phyloP scores from a whole-genome alignment of 2,888 invertebrate species.

The Magallana nippona region DNA sequence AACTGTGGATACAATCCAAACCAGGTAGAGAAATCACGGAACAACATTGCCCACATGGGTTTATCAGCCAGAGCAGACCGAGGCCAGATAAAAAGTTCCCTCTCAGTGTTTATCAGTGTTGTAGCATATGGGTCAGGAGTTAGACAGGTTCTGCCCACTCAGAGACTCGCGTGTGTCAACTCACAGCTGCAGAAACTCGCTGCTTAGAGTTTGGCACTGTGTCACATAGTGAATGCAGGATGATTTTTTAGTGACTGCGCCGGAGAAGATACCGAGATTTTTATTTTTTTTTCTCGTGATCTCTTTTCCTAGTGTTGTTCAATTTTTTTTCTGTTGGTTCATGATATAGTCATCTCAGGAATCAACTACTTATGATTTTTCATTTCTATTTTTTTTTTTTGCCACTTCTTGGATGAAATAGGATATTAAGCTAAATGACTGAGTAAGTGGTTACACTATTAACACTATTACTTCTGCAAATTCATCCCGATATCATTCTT shows the following conservation, averaged over 20 bases:
- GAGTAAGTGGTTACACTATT: not conserved
- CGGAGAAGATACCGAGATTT: not conserved
- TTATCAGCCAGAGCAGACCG: slow-evolving; percentile 23
- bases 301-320: not conserved
- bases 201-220: not conserved
- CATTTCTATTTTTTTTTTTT: not conserved
- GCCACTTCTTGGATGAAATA: slow-evolving; percentile 2
- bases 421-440: slow-evolving; percentile 26
- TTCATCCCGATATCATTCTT: too few species aligned
- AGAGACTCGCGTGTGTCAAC: slow-evolving; percentile 13
- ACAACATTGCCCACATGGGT: slow-evolving; percentile 21
- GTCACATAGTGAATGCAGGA: not conserved
- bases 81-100: slow-evolving; percentile 17
- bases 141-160: slow-evolving; percentile 30
- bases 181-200: slow-evolving; percentile 29
- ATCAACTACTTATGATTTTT: not conserved
- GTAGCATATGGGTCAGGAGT: slow-evolving; percentile 33
- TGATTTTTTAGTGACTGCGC: not conserved
- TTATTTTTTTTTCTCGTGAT: not conserved
- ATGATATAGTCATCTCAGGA: not conserved
- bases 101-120: slow-evolving; percentile 12
- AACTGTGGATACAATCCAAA: not conserved
- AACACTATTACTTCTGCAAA: too few species aligned
- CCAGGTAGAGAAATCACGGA: slow-evolving; percentile 14
- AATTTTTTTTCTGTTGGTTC: not conserved